Evolutionary conservation across 2,888 invertebrate species (phyloP), one percentile per base, ranked within the genome.

Genomic region (Thymelicus sylvestris): DNA sequence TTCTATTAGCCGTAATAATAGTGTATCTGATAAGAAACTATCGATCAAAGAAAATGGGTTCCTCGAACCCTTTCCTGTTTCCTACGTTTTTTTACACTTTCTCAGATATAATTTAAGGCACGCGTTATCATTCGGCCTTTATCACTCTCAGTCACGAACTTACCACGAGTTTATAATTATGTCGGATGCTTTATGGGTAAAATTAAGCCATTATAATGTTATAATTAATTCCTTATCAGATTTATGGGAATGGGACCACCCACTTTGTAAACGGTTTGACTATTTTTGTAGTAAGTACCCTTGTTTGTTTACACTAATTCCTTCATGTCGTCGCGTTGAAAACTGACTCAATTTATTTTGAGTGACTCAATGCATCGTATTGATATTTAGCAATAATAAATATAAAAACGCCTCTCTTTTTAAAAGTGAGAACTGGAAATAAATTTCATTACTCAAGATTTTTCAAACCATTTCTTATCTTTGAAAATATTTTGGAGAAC

Each of bases 91-190:
- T 50, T 55, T 47, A 13, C 63, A 63, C 68, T 63, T 63, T 68
- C 68, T 57, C 44, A 68, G 68, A 68, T 68, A 68, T 68, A 68
- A 68, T 68, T 68, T 68, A 63, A 47, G 62, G 68, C 57, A 63
- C 24, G 48, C 63, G 63, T 64, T 69, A 69, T 69, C 68, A 69
- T 69, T 69, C n/a, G 19, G 47, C 38, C 63, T 76, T 86, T 87
- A 87, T 85, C 86, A 81, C 82, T 75, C 62, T 66, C 65, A 81
- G 84, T 86, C 86, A 86, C 86, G 85, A 77, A 74, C 73, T 72
- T 65, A 47, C 64, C 57, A 47, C 55, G 70, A 64, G 24, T 69
- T 67, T 76, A 76, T 81, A 83, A 83, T 81, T 77, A 80, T 75
- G 74, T 77, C 74, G 74, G 77, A 75, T 78, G 73, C 76, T 81